Conservation (phyloP, 64 coral and sea anemone genomes). For the Porites lutea region DNA sequence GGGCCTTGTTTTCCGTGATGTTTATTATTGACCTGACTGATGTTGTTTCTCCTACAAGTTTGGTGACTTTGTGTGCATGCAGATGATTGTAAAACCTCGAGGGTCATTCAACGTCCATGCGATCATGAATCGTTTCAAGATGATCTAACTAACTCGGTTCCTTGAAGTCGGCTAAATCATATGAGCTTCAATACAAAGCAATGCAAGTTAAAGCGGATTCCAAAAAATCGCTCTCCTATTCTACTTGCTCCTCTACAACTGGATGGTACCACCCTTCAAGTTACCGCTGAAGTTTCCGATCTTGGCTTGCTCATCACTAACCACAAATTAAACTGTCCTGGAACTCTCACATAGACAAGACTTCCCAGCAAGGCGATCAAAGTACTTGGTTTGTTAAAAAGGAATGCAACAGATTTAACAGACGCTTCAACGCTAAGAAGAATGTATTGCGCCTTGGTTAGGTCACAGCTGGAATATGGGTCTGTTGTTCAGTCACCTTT, state of each 20-base stretch:
- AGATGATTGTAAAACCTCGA: slow-evolving; percentile 14
- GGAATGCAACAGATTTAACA: not conserved
- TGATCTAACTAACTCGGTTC: not conserved
- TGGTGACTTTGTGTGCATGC: slow-evolving; percentile 9
- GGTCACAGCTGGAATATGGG: no score
- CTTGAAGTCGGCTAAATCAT: slow-evolving; percentile 1
- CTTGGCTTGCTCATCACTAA: not conserved
- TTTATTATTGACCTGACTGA: not conserved
- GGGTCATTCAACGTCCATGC: slow-evolving; percentile 13
- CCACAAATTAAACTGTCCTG: not conserved
- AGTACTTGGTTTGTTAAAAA: not conserved
- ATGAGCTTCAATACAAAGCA: slow-evolving; percentile 11
- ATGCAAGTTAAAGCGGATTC: slow-evolving; percentile 8
- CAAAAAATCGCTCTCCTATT: slow-evolving; percentile 1
- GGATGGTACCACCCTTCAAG: not conserved
- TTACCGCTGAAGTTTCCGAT: slow-evolving; percentile 2
- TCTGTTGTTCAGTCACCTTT: no score
- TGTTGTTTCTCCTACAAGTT: slow-evolving; percentile 6
- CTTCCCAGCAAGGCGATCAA: slow-evolving; percentile 5
- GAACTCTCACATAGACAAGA: slow-evolving; percentile 19
- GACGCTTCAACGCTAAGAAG: slow-evolving; percentile 9
- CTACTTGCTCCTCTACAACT: slow-evolving; percentile 2
- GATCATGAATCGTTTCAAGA: slow-evolving; percentile 22
- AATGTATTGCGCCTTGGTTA: not conserved
- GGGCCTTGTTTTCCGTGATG: not conserved